Conservation (phyloP, 2,888 invertebrate species). For the Notodonta ziczac region DNA sequence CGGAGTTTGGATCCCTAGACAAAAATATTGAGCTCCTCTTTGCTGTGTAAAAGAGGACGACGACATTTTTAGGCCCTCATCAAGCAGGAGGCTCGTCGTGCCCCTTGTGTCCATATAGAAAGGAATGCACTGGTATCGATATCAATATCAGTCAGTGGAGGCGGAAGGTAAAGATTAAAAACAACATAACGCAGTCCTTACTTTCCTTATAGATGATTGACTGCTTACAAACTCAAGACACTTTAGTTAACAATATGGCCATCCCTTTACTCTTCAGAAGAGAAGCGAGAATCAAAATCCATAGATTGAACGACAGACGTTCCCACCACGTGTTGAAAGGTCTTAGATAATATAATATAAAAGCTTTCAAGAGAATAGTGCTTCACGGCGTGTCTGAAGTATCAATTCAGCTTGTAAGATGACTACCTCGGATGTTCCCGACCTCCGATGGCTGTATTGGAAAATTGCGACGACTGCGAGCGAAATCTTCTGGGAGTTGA, state of each 20-base stretch:
- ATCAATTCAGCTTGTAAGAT: conserved; percentile 82
- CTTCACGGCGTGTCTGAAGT: conserved; percentile 79
- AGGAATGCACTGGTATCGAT: no score
- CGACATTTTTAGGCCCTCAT: no score
- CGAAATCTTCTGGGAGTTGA: conserved; percentile 64
- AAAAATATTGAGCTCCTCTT: no score
- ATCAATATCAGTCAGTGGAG: no score
- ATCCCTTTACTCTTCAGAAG: conserved; percentile 51
- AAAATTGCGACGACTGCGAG: conserved; percentile 67
- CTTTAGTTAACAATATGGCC: neutral
- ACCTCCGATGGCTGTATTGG: conserved; percentile 76
- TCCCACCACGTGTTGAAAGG: conserved; percentile 78
- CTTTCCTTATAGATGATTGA: no score
- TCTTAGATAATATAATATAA: conserved; percentile 84
- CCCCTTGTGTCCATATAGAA: no score
- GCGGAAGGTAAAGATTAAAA: no score
- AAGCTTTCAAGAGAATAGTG: conserved; percentile 83
- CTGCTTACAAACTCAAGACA: neutral
- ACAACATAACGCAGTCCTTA: no score
- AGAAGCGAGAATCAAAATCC: conserved; percentile 72
- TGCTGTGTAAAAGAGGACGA: no score
- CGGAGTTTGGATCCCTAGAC: no score
- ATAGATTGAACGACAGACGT: conserved; percentile 79
- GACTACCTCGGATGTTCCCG: conserved; percentile 71
- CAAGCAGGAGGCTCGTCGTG: no score